phyloP scores from a whole-genome alignment of 2,113 vertebrate genomes.

The Macaca nemestrina region DNA sequence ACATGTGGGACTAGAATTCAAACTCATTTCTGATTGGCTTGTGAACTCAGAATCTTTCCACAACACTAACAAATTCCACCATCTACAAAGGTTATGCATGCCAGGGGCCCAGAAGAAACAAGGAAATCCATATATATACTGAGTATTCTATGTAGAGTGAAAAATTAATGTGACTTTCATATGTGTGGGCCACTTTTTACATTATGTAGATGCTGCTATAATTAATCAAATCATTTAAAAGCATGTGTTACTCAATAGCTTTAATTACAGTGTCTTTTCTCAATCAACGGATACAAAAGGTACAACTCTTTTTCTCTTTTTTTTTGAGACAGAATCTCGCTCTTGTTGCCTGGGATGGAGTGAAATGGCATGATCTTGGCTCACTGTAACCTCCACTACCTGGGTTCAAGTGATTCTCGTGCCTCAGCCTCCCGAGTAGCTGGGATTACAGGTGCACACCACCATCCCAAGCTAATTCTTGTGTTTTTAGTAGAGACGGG shows the following conservation, averaged over 20 bases:
- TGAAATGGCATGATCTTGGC: too few relatives aligned
- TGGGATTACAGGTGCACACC: too few relatives aligned
- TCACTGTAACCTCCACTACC: too few relatives aligned
- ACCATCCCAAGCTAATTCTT: too few relatives aligned
- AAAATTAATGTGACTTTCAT: neutral
- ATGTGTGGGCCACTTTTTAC: neutral
- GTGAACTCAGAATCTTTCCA: neutral
- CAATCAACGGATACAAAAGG: neutral
- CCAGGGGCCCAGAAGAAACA: neutral
- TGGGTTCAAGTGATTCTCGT: too few relatives aligned
- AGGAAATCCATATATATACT: neutral
- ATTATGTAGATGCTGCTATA: neutral
- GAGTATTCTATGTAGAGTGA: neutral
- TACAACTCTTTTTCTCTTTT: neutral
- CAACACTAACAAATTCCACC: neutral
- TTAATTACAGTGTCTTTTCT: neutral
- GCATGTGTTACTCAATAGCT: neutral
- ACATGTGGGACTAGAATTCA: neutral
- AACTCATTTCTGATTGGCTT: neutral
- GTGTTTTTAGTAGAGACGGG: too few relatives aligned
- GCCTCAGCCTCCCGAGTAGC: too few relatives aligned
- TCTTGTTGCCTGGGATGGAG: too few relatives aligned
- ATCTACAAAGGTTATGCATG: neutral
- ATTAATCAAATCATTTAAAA: neutral
- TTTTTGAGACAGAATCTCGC: too few relatives aligned